Conservation (phyloP, 2,888 invertebrate species). For the Eupeodes latifasciatus region DNA sequence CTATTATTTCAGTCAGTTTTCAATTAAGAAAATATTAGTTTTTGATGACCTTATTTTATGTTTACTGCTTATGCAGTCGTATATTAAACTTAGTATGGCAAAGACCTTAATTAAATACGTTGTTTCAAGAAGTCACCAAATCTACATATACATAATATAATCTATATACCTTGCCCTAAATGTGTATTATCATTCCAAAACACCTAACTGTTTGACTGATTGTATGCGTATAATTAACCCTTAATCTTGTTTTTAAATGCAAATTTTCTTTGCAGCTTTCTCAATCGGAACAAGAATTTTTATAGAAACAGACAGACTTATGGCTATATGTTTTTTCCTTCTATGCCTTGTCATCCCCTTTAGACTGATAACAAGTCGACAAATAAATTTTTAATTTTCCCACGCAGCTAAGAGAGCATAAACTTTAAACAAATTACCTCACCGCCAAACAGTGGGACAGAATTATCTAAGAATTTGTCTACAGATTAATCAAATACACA, state of each 20-base stretch:
- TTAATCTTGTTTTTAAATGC: constrained; percentile 1
- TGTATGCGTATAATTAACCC: background rate
- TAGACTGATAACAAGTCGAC: constrained; percentile 45
- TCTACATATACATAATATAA: too few species aligned
- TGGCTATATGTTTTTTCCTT: background rate
- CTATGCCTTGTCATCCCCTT: background rate
- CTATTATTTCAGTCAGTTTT: too few species aligned
- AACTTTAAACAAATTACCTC: constrained; percentile 12
- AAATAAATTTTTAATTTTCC: constrained; percentile 56
- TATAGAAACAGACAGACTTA: constrained; percentile 15
- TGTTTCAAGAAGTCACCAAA: too few species aligned
- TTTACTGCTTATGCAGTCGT: too few species aligned
- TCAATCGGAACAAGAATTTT: constrained; percentile 45
- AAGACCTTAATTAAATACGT: background rate
- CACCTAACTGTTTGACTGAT: constrained; percentile 51
- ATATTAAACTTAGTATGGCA: background rate
- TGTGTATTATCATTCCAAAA: constrained; percentile 21
- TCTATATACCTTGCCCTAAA: constrained; percentile 50
- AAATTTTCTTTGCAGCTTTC: constrained; percentile 37
- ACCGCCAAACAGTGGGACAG: background rate
- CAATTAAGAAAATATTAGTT: too few species aligned
- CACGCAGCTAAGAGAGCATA: constrained; percentile 44
- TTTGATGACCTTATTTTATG: too few species aligned
- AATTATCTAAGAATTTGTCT: background rate
- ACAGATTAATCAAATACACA: too few species aligned